phyloP scores from a whole-genome alignment of 1,140 invertebrate genomes.

The Leptinotarsa texana region DNA sequence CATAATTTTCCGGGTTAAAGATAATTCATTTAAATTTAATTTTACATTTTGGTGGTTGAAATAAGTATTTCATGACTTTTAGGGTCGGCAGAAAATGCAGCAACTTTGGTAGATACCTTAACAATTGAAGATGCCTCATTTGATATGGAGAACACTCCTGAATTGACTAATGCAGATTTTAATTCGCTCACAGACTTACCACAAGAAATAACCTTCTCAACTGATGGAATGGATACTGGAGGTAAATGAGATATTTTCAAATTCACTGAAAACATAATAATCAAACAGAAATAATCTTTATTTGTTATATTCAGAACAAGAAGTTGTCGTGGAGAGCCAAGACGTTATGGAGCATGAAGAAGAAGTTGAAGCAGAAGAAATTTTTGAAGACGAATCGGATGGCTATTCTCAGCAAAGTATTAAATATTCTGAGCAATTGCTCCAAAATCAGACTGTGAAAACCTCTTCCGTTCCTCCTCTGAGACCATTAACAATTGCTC shows the following conservation, averaged over 20 bases:
- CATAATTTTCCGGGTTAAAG: no score
- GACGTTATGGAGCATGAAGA: constrained; percentile 45
- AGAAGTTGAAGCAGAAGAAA: constrained; percentile 46
- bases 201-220: constrained; percentile 41
- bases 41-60: not conserved
- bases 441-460: constrained; percentile 43
- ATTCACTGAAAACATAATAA: constrained; percentile 3
- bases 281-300: not conserved
- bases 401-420: constrained; percentile 43
- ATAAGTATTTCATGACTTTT: not conserved
- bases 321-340: constrained; percentile 7
- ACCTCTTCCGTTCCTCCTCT: constrained; percentile 48
- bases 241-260: constrained; percentile 32
- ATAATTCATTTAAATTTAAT: no score
- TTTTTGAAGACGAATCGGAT: constrained; percentile 46
- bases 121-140: constrained; percentile 40
- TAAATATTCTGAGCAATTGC: constrained; percentile 39
- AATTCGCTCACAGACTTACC: constrained; percentile 46
- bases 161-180: constrained; percentile 40
- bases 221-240: constrained; percentile 45
- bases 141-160: constrained; percentile 30
- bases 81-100: constrained; percentile 18
- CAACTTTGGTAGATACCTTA: constrained; percentile 40
- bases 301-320: not conserved
- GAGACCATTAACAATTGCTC: constrained; percentile 53